phyloP scores from a whole-genome alignment of 1,140 invertebrate species.

The Asobara japonica region DNA sequence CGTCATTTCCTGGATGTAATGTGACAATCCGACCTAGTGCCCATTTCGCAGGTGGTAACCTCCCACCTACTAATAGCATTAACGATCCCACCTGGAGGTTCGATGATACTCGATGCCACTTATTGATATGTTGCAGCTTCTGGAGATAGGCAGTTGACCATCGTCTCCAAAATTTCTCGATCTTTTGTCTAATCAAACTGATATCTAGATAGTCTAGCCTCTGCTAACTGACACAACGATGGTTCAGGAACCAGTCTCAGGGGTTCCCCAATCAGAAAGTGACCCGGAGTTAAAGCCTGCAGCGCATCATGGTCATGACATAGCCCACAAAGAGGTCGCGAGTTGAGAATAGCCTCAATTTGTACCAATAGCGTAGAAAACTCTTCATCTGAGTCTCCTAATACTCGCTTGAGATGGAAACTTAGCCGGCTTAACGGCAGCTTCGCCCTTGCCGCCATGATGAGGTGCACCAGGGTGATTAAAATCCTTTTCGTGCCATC shows the following conservation, averaged over 20 bases:
- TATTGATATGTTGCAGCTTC: constrained; percentile 38
- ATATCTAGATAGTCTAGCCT: constrained; percentile 36
- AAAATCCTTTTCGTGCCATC: constrained; percentile 45
- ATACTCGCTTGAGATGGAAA: constrained; percentile 37
- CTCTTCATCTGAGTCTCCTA: constrained; percentile 36
- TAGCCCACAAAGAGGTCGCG: constrained; percentile 43
- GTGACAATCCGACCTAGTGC: no score
- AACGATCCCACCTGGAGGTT: background rate
- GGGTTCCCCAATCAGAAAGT: constrained; percentile 52
- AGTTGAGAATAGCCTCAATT: constrained; percentile 55
- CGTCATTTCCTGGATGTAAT: no score
- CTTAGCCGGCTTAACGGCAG: constrained; percentile 44
- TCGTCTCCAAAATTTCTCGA: constrained; percentile 45
- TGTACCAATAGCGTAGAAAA: constrained; percentile 47
- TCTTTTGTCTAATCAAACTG: constrained; percentile 40
- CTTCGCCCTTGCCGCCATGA: constrained; percentile 51
- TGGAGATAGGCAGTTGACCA: constrained; percentile 44
- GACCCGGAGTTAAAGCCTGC: constrained; percentile 46
- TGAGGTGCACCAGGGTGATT: constrained; percentile 48
- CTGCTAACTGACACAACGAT: background rate
- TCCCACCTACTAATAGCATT: background rate
- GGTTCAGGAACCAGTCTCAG: constrained; percentile 37
- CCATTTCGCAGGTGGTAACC: no score
- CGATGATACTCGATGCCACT: constrained; percentile 37
- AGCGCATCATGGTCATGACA: constrained; percentile 38